These are phyloP conservation scores for Ditylenchus dipsaci DNA, from an alignment of 1,140 invertebrate genomes.

Conservation along the genomic window DNA sequence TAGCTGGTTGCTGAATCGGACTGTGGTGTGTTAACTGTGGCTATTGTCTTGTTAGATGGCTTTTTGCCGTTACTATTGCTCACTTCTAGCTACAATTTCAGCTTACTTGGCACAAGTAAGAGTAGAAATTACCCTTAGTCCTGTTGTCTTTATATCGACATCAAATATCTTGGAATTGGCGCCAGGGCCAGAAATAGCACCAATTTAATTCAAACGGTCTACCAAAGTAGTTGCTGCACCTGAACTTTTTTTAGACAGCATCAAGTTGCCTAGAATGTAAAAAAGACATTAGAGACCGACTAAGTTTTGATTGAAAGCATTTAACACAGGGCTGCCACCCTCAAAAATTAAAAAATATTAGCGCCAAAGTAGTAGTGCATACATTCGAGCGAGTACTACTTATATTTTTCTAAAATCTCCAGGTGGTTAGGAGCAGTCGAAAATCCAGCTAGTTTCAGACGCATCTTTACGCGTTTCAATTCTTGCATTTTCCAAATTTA, in stretches of 20 bases:
- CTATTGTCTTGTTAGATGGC: background rate
- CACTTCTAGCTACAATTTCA: background rate
- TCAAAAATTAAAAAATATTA: too few species aligned
- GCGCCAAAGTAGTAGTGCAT: too few species aligned
- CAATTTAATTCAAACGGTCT: conserved; percentile 2
- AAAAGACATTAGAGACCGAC: background rate
- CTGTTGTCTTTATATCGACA: conserved; percentile 37
- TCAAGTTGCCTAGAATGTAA: conserved; percentile 11
- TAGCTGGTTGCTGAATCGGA: conserved; percentile 5
- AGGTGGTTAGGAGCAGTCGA: too few species aligned
- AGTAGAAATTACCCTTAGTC: conserved; percentile 21
- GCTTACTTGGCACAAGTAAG: background rate
- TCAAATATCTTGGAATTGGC: conserved; percentile 6
- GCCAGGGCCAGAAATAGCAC: conserved; percentile 1
- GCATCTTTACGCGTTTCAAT: too few species aligned
- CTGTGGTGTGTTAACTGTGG: conserved; percentile 1
- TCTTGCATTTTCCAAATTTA: too few species aligned
- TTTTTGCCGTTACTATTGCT: background rate
- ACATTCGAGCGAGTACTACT: too few species aligned
- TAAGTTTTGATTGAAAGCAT: too few species aligned
- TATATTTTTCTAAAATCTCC: too few species aligned
- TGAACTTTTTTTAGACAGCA: background rate
- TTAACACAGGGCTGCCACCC: too few species aligned
- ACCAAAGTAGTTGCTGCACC: background rate
- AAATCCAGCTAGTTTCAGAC: too few species aligned